These are phyloP conservation scores for Atherinosoma microstoma DNA, from an alignment of 2,797 vertebrate species.

Conservation along the genomic window DNA sequence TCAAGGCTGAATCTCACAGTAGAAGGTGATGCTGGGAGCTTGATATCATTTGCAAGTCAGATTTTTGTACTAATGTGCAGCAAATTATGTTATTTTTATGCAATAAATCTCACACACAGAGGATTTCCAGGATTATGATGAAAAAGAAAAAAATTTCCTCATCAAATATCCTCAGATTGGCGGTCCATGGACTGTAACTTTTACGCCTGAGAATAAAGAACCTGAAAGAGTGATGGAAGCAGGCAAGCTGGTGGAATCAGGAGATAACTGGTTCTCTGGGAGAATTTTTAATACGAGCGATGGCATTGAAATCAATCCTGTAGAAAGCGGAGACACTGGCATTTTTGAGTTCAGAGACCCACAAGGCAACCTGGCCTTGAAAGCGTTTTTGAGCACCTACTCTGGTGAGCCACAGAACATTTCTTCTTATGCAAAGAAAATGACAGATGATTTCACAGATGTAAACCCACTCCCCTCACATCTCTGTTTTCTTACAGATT, in stretches of 20 bases:
- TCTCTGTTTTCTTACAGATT: conserved; percentile 10
- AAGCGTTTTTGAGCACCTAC: rapidly evolving
- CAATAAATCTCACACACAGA: conserved; percentile 35
- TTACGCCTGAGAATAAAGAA: rapidly evolving
- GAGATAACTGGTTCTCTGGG: rapidly evolving
- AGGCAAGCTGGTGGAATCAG: rapidly evolving
- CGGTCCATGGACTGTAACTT: conserved; percentile 37
- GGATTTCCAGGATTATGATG: rapidly evolving
- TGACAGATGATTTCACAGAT: not conserved
- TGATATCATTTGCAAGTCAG: too few species aligned
- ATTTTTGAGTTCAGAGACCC: conserved; percentile 37
- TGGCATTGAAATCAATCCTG: not conserved
- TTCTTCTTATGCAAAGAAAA: not conserved
- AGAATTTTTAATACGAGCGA: rapidly evolving
- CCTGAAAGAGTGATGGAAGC: not conserved
- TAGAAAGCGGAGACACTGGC: conserved; percentile 9
- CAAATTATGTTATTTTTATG: conserved; percentile 1
- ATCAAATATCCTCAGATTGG: not conserved
- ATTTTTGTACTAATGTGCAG: conserved; percentile 1
- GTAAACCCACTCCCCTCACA: not conserved
- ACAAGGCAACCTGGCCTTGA: conserved; percentile 17
- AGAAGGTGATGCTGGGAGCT: conserved; percentile 41
- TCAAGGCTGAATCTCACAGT: conserved; percentile 20
- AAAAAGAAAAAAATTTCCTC: rapidly evolving
- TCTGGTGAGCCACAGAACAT: conserved; percentile 4